phyloP scores from a whole-genome alignment of 1,140 invertebrate genomes.

The Brachionus sp. region DNA sequence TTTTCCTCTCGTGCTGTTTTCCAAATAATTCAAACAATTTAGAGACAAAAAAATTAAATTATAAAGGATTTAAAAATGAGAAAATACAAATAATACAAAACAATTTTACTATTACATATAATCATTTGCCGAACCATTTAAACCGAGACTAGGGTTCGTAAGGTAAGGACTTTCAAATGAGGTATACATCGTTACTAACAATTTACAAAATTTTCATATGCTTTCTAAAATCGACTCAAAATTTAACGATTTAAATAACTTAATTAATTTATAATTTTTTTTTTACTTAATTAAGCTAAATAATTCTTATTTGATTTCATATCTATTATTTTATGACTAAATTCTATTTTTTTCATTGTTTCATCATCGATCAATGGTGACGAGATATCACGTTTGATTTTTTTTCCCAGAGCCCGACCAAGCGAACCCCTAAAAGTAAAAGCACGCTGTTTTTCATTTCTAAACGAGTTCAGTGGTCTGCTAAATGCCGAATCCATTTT shows the following conservation, averaged over 20 bases:
- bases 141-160: background rate
- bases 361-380: conserved; percentile 38
- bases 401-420: conserved; percentile 26
- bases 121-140: background rate
- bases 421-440: conserved; percentile 31
- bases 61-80: conserved; percentile 13
- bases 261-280: background rate
- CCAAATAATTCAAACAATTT: background rate
- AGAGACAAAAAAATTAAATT: conserved; percentile 28
- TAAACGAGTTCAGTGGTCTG: conserved; percentile 15
- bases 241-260: background rate
- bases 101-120: conserved; percentile 21
- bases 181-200: background rate
- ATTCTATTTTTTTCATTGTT: conserved; percentile 41
- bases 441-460: conserved; percentile 8
- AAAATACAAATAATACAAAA: conserved; percentile 33
- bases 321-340: conserved; percentile 35
- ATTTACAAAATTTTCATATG: background rate
- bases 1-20: background rate
- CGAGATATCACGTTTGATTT: conserved; percentile 40
- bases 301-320: conserved; percentile 12
- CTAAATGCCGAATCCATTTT: conserved; percentile 6
- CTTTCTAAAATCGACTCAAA: background rate
- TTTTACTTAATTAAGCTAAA: background rate
- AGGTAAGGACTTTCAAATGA: background rate